phyloP scores from a whole-genome alignment of 2,113 vertebrate species.

The Sphyrna mokarran region DNA sequence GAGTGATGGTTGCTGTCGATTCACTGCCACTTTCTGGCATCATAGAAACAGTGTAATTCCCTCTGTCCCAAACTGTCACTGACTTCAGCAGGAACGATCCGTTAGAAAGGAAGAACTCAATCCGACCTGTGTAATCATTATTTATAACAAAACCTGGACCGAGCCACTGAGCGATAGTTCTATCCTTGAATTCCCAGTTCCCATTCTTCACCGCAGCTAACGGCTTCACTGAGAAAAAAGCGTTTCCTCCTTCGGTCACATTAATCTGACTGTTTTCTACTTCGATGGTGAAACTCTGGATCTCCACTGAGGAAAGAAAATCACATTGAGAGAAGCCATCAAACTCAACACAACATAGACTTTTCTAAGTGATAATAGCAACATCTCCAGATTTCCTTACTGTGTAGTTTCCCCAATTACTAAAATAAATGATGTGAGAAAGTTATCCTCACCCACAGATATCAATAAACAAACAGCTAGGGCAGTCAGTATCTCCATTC shows the following conservation, averaged over 20 bases:
- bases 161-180: not conserved
- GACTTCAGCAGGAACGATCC: not conserved
- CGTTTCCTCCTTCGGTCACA: not conserved
- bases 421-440: not conserved
- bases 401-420: not conserved
- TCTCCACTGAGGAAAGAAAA: not conserved
- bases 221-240: not conserved
- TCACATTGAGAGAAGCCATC: not conserved
- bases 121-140: not conserved
- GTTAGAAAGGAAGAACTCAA: not conserved
- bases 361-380: not conserved
- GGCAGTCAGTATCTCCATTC: not conserved
- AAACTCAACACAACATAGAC: not conserved
- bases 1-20: not conserved
- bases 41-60: not conserved
- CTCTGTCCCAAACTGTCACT: not conserved
- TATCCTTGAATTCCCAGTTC: not conserved
- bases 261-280: not conserved
- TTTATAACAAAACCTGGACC: rapidly evolving
- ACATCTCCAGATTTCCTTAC: not conserved
- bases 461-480: not conserved
- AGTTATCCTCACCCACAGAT: not conserved
- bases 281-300: not conserved
- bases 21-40: not conserved
- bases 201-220: not conserved